Conservation (phyloP, 2,888 invertebrate species). For the Papilio elwesi region DNA sequence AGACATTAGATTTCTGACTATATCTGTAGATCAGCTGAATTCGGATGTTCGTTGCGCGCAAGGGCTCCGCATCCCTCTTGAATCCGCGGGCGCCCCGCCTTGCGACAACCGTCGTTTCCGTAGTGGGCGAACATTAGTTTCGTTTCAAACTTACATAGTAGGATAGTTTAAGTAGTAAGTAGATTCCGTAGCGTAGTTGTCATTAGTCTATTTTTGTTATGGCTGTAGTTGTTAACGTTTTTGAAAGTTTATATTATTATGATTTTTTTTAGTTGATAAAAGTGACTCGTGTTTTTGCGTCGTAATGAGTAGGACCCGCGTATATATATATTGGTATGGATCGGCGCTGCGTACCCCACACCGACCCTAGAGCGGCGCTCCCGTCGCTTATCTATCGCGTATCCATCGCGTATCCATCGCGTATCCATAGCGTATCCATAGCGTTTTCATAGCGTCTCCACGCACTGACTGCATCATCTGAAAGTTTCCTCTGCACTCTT, state of each 20-base stretch:
- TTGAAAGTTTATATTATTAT: conserved; percentile 76
- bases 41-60: conserved; percentile 16
- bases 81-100: conserved; percentile 45
- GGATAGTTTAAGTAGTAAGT: conserved; percentile 79
- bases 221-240: conserved; percentile 83
- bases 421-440: conserved; percentile 37
- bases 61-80: neutral
- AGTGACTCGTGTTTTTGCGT: conserved; percentile 65
- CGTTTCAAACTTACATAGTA: conserved; percentile 78
- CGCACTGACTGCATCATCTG: conserved; percentile 48
- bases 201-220: conserved; percentile 83
- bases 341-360: conserved; percentile 35
- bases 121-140: conserved; percentile 79
- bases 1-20: neutral
- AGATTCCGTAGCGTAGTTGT: conserved; percentile 81
- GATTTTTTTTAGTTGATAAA: conserved; percentile 74
- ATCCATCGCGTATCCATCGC: conserved; percentile 39
- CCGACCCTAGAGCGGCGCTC: conserved; percentile 38
- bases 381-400: conserved; percentile 38
- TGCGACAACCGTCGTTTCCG: conserved; percentile 67
- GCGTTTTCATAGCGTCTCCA: conserved; percentile 42
- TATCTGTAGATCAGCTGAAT: neutral
- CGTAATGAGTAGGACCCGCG: conserved; percentile 65
- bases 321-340: conserved; percentile 43
- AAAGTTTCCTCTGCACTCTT: conserved; percentile 68